These are phyloP conservation scores for Sarcophaga subvicina DNA, from an alignment of 2,888 invertebrate genomes.

Conservation along the genomic window DNA sequence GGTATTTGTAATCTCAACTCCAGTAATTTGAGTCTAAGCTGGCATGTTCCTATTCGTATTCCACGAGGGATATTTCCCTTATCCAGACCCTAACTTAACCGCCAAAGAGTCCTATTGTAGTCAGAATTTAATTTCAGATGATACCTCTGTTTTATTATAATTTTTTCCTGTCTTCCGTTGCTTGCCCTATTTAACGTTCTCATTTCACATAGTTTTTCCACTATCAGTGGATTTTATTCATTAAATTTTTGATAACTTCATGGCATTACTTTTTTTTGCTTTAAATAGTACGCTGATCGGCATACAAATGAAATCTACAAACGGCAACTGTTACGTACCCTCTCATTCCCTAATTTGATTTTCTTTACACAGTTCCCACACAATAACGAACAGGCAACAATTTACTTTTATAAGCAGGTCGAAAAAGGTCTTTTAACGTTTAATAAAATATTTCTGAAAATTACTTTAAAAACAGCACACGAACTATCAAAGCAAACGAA, in stretches of 20 bases:
- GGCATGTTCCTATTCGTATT: too few species aligned
- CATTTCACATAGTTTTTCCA: not conserved
- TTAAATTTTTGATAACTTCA: not conserved
- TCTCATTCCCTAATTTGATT: too few species aligned
- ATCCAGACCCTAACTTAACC: too few species aligned
- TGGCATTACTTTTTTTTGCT: not conserved
- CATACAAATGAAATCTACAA: not conserved
- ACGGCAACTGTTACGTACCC: not conserved
- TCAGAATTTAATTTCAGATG: too few species aligned
- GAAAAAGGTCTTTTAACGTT: conserved; percentile 33
- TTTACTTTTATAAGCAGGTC: conserved; percentile 3
- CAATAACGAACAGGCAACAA: conserved; percentile 1
- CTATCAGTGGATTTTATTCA: not conserved
- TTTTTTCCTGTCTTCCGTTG: too few species aligned
- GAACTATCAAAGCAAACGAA: not conserved
- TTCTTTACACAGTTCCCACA: too few species aligned
- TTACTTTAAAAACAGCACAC: conserved; percentile 44
- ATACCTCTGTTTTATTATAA: too few species aligned
- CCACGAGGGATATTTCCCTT: too few species aligned
- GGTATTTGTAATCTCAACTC: too few species aligned
- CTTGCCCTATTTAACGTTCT: too few species aligned
- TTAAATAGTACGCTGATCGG: not conserved
- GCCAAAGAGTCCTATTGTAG: too few species aligned
- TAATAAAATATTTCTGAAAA: conserved; percentile 32
- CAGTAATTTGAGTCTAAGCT: too few species aligned